Conservation (phyloP, 2,797 vertebrate species). For the Cacajao melanocephalus region DNA sequence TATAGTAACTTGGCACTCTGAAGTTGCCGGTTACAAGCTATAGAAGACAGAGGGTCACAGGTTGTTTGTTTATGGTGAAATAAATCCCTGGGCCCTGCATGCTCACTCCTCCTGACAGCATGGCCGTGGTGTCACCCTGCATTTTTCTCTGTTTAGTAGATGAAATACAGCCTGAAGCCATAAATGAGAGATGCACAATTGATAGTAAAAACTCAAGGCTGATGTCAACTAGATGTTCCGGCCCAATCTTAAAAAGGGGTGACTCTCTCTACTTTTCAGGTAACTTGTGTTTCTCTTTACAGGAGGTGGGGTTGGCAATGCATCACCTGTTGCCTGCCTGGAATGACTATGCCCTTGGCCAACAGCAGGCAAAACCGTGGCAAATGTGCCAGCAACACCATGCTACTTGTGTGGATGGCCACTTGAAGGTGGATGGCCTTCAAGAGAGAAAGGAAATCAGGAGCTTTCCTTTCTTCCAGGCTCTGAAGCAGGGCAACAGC, state of each 20-base stretch:
- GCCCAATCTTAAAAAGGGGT: neutral
- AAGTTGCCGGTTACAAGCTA: neutral
- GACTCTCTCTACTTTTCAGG: neutral
- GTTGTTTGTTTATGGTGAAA: neutral
- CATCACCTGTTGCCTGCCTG: neutral
- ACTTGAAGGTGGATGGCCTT: neutral
- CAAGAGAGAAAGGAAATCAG: accelerated
- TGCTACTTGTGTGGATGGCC: neutral
- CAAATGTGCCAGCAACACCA: neutral
- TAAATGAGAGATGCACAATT: neutral
- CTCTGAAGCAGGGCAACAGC: neutral
- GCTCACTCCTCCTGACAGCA: neutral
- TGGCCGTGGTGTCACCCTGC: accelerated
- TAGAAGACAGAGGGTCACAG: neutral
- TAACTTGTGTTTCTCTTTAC: neutral
- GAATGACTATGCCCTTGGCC: neutral
- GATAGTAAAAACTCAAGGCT: neutral
- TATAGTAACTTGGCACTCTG: neutral
- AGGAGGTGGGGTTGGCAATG: neutral
- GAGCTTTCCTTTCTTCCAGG: neutral
- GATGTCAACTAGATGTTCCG: neutral
- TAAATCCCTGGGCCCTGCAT: neutral
- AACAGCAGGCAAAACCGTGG: neutral
- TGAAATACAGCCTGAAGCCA: neutral
- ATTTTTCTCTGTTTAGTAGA: neutral